phyloP scores from a whole-genome alignment of 2,888 invertebrate genomes.

The Cryptophagus acutangulus region DNA sequence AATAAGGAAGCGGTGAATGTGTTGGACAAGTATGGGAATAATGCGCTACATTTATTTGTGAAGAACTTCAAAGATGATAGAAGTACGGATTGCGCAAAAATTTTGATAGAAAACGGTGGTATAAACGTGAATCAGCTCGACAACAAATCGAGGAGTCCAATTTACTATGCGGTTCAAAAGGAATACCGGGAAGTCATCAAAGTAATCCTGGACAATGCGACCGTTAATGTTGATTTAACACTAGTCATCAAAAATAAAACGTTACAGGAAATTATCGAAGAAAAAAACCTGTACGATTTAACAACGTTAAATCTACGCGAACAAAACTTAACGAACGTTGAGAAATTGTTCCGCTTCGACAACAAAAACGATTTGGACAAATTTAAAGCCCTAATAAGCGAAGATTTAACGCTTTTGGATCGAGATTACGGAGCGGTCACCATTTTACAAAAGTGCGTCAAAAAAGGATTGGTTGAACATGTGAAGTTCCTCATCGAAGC shows the following conservation, averaged over 20 bases:
- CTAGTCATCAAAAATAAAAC: constrained; percentile 52
- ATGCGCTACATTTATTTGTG: constrained; percentile 40
- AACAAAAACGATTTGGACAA: constrained; percentile 7
- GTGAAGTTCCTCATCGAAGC: constrained; percentile 51
- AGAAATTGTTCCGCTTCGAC: constrained; percentile 4
- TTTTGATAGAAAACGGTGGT: constrained; percentile 38
- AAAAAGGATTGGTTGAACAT: constrained; percentile 52
- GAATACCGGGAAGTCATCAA: constrained; percentile 53
- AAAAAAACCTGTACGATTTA: constrained; percentile 37
- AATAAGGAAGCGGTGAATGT: constrained; percentile 27
- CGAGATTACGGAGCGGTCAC: constrained; percentile 42
- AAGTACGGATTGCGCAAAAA: constrained; percentile 32
- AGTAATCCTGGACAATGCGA: constrained; percentile 52
- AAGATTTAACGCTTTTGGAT: constrained; percentile 28
- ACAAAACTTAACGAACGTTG: constrained; percentile 17
- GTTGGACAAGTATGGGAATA: constrained; percentile 32
- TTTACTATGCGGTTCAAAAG: constrained; percentile 59
- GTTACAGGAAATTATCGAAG: constrained; percentile 54
- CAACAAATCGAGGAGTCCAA: constrained; percentile 38
- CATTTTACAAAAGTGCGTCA: constrained; percentile 45
- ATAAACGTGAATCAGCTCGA: constrained; percentile 35
- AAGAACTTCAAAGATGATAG: too few relatives aligned
- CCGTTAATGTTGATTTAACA: constrained; percentile 54
- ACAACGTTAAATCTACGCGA: constrained; percentile 21
- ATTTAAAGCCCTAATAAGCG: constrained; percentile 22